Evolutionary conservation across 1,140 invertebrate genomes (phyloP).

Genomic region (Phortica variegata): DNA sequence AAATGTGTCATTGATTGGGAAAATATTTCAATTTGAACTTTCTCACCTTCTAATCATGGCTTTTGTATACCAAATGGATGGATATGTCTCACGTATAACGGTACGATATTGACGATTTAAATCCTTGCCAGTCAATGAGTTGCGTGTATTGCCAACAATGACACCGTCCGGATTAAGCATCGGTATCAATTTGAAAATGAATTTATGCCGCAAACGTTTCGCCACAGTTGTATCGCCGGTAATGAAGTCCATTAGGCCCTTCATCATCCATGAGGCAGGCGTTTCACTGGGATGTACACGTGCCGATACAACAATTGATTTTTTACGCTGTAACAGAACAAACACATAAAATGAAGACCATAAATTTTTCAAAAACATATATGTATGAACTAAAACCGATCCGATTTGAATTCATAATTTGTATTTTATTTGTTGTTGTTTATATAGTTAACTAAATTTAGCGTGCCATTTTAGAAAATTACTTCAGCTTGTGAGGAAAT

Average conservation of each 20-base stretch:
- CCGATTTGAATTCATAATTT: too few relatives aligned
- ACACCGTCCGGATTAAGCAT: slow-evolving; percentile 94
- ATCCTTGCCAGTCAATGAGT: slow-evolving; percentile 84
- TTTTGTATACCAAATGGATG: slow-evolving; percentile 92
- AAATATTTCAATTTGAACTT: not conserved
- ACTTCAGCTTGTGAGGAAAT: too few relatives aligned
- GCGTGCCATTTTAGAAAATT: too few relatives aligned
- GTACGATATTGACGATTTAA: slow-evolving; percentile 87
- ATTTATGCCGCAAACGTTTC: slow-evolving; percentile 83
- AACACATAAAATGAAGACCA: slow-evolving; percentile 22
- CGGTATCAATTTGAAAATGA: slow-evolving; percentile 94
- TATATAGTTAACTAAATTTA: too few relatives aligned
- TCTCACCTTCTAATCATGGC: slow-evolving; percentile 79
- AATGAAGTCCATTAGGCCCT: slow-evolving; percentile 89
- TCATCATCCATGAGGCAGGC: slow-evolving; percentile 96
- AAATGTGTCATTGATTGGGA: not conserved
- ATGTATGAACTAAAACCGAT: too few relatives aligned
- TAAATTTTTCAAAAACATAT: too few relatives aligned
- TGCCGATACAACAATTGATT: slow-evolving; percentile 82
- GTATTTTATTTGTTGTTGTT: not conserved
- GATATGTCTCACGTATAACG: slow-evolving; percentile 84
- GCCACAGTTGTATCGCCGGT: slow-evolving; percentile 75
- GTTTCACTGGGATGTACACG: slow-evolving; percentile 95
- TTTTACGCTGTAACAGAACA: slow-evolving; percentile 65
- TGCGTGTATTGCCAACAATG: slow-evolving; percentile 89